Evolutionary conservation across 2,113 vertebrate species (phyloP), one percentile per base, ranked within the genome.

Genomic region (Manacus vitellinus): DNA sequence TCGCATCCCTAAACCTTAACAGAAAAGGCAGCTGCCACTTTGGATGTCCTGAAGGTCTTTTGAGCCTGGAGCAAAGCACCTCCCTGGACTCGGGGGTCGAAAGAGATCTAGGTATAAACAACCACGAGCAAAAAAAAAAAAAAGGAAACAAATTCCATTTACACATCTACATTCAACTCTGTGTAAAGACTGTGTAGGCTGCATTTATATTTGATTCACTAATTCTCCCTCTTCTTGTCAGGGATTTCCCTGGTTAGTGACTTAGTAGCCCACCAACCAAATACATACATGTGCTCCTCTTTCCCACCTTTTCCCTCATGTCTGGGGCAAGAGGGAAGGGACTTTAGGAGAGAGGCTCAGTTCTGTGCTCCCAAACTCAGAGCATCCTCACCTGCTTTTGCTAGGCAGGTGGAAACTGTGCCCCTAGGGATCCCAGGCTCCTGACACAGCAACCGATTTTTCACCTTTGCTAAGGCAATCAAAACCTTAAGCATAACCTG

Each of bases 401-500:
- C 62, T 20, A 58, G 13, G 30, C 30, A 6, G 24, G 17, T 52
- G 35, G 72, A 88, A 88, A 65, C 6, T 19, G 12, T 54, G 17
- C 30, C 67, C 73, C 87, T 52, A 30, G 12, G 22, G 37, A 77
- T 75, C 16, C 24, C 12, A 7, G 43, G 46, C 55, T 94, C 55
- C 71, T 22, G 56, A 24, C 7, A 70, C 30, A 72, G 46, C 49
- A 91, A 74, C 31, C 51, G 30, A 88, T 75, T 83, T 85, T 46
- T 74, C 78, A 72, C 73, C 46, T 92, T 81, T 59, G 39, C 22
- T 94, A 58, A 87, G 67, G 85, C 70, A 94, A 85, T 54, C 74
- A 73, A 88, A 96, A 66, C 35, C 58, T 74, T 77, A 89, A 86
- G 55, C 79, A 84, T 92, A 22, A 85, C 67, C 78, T 83, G 47